phyloP scores from a whole-genome alignment of 2,888 invertebrate species.

The Limenitis camilla region DNA sequence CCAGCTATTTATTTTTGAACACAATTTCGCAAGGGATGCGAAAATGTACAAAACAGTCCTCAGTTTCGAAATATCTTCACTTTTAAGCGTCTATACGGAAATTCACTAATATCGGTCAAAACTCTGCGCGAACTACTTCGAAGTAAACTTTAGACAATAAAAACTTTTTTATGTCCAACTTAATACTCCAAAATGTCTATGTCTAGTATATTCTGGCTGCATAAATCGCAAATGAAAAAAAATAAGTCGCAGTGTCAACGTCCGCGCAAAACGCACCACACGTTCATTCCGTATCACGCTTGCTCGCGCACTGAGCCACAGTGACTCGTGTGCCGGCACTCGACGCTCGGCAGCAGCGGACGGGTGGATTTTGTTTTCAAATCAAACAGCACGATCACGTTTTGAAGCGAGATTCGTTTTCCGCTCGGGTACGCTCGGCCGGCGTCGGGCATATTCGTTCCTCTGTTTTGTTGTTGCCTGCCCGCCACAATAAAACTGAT shows the following conservation, averaged over 20 bases:
- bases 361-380: constrained; percentile 64
- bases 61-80: constrained; percentile 68
- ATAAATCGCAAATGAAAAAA: constrained; percentile 64
- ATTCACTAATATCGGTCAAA: constrained; percentile 65
- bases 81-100: constrained; percentile 73
- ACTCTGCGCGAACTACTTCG: constrained; percentile 67
- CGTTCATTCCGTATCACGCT: constrained; percentile 75
- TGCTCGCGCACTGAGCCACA: constrained; percentile 74
- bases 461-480: constrained; percentile 45
- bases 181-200: constrained; percentile 63
- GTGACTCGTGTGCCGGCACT: constrained; percentile 44
- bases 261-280: constrained; percentile 75
- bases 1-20: constrained; percentile 63
- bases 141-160: constrained; percentile 51
- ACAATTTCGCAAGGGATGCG: constrained; percentile 72
- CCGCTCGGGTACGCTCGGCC: constrained; percentile 46
- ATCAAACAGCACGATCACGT: constrained; percentile 66
- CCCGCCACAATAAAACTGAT: constrained; percentile 33
- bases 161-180: constrained; percentile 60
- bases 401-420: constrained; percentile 65
- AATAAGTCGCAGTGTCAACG: constrained; percentile 69
- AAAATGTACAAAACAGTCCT: constrained; percentile 75
- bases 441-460: constrained; percentile 46
- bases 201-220: constrained; percentile 49
- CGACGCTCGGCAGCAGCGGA: constrained; percentile 39